Conservation (phyloP, 2,888 invertebrate genomes). For the Malthinus flaveolus region DNA sequence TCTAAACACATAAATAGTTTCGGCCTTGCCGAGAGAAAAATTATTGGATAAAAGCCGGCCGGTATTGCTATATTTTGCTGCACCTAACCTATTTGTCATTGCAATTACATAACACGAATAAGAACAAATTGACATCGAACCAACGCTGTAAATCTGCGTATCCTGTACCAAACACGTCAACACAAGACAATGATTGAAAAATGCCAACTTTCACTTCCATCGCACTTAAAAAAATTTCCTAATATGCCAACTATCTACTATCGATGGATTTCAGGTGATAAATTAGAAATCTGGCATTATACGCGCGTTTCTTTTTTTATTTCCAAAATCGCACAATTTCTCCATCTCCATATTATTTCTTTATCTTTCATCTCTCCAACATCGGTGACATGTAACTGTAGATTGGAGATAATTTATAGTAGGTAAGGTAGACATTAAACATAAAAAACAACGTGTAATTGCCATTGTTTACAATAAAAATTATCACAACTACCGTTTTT, state of each 20-base stretch:
- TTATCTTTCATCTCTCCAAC: not conserved
- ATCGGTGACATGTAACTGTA: not conserved
- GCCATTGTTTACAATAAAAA: conserved; percentile 8
- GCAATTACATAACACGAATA: conserved; percentile 30
- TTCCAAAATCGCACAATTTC: too few relatives aligned
- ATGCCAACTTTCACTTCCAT: conserved; percentile 8
- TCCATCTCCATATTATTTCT: not conserved
- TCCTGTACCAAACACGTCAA: not conserved
- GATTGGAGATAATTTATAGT: not conserved
- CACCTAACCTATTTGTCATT: conserved; percentile 34
- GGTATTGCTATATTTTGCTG: conserved; percentile 36
- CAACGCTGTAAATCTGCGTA: not conserved
- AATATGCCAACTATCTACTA: not conserved
- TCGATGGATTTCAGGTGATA: not conserved
- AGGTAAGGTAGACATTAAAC: not conserved
- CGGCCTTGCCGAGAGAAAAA: conserved; percentile 26
- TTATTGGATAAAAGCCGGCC: conserved; percentile 31
- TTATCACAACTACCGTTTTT: conserved; percentile 2
- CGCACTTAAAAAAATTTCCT: not conserved
- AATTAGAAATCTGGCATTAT: not conserved
- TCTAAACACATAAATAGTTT: conserved; percentile 32
- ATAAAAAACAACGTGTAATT: not conserved
- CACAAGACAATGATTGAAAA: not conserved
- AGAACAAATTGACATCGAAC: conserved; percentile 12
- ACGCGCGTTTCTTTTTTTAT: not conserved